phyloP scores from a whole-genome alignment of 1,140 invertebrate species.

The Apis laboriosa region DNA sequence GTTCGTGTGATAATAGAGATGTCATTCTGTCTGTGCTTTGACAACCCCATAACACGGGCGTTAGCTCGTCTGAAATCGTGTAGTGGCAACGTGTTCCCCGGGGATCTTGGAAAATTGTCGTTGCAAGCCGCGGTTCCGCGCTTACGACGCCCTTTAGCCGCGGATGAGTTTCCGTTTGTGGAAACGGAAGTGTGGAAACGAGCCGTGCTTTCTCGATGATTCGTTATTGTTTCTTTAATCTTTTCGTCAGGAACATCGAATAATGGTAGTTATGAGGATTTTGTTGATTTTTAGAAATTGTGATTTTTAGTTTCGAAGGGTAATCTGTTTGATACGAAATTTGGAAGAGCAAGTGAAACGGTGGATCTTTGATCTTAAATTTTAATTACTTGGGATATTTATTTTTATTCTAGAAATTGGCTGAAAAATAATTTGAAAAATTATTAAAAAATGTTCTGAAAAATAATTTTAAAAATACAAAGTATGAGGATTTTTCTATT shows the following conservation, averaged over 20 bases:
- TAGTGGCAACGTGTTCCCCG: constrained; percentile 57
- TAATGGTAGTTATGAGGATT: too few species aligned
- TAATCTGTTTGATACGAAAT: too few species aligned
- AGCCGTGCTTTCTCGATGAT: background rate
- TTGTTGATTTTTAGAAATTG: too few species aligned
- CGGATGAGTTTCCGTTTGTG: background rate
- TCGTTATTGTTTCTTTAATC: background rate
- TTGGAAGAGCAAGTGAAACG: too few species aligned
- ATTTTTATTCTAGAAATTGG: too few species aligned
- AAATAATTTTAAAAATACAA: too few species aligned
- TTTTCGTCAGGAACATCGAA: background rate
- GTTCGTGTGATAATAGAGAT: constrained; percentile 80
- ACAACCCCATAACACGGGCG: constrained; percentile 76
- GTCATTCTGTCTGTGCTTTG: constrained; percentile 79
- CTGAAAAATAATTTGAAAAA: too few species aligned
- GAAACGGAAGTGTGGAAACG: background rate
- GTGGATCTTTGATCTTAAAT: too few species aligned
- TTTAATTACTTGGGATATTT: too few species aligned
- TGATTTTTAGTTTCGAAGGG: too few species aligned
- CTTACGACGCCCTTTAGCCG: background rate
- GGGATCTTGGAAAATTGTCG: constrained; percentile 67
- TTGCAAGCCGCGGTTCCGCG: constrained; percentile 30
- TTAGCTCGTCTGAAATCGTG: constrained; percentile 64
- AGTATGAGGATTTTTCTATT: too few species aligned
- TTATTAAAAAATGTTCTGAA: too few species aligned